phyloP scores from a whole-genome alignment of 2,797 vertebrate species.

The Simalia tracyae region DNA sequence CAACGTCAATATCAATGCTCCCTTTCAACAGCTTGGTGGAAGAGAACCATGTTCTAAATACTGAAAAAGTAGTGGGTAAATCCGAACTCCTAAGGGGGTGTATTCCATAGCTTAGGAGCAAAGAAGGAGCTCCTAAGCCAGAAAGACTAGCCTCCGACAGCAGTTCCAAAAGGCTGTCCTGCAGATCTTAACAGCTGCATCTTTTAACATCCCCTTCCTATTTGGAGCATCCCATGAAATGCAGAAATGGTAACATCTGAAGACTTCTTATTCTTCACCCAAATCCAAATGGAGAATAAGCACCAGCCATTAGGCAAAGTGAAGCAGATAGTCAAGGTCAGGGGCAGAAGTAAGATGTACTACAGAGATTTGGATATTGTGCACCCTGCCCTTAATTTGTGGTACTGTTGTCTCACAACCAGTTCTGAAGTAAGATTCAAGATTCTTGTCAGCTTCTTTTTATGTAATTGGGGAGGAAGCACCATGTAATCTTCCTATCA shows the following conservation, averaged over 20 bases:
- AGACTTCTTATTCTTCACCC: background rate
- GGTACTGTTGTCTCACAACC: background rate
- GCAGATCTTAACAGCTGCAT: background rate
- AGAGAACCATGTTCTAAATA: background rate
- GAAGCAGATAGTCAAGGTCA: too few species aligned
- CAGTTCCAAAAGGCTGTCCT: background rate
- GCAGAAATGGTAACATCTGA: background rate
- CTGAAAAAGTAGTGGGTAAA: background rate
- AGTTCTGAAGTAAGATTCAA: background rate
- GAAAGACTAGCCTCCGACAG: background rate
- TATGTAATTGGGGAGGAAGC: background rate
- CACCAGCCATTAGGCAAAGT: too few species aligned
- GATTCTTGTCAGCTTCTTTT: background rate
- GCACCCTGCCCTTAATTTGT: background rate
- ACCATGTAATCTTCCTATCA: background rate
- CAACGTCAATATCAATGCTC: background rate
- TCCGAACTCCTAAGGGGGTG: background rate
- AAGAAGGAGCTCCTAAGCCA: background rate
- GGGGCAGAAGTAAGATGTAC: too few species aligned
- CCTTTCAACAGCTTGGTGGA: background rate
- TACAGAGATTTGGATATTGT: background rate
- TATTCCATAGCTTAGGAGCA: background rate
- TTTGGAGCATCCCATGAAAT: background rate
- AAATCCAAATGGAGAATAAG: background rate
- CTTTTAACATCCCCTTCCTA: background rate